A percentile compares a stretch with the other conserved stretches of the same genome.
phyloP scores from a whole-genome alignment of 2,888 invertebrate species.

The Ariolimax columbianus region DNA sequence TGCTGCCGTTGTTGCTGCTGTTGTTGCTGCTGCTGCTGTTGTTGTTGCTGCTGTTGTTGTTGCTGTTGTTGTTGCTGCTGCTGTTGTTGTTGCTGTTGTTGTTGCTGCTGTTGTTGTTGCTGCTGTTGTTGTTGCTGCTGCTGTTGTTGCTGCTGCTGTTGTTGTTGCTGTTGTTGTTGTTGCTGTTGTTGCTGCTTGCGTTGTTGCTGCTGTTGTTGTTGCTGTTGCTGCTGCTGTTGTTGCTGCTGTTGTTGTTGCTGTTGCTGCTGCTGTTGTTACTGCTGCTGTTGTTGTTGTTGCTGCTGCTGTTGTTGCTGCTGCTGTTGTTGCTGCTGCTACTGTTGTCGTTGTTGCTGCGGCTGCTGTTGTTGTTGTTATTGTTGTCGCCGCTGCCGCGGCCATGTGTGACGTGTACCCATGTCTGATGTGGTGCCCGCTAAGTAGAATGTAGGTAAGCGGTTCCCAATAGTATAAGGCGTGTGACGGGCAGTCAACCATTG shows the following conservation, averaged over 20 bases:
- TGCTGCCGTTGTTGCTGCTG: no score
- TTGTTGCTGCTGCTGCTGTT: not conserved
- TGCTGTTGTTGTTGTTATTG: no score
- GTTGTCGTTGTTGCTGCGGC: no score
- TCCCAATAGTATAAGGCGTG: no score
- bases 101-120: not conserved
- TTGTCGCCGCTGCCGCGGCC: not conserved
- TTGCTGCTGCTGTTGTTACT: not conserved
- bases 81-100: not conserved
- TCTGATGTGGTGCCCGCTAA: no score
- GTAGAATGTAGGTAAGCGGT: no score
- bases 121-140: not conserved
- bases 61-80: not conserved
- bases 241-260: not conserved
- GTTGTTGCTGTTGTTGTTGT: not conserved
- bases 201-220: no score
- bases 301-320: not conserved
- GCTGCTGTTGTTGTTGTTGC: not conserved
- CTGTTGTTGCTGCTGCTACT: no score
- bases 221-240: not conserved
- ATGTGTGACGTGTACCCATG: no score
- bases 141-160: not conserved
- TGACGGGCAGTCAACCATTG: no score
- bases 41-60: not conserved
- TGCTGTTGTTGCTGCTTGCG: no score